A percentile compares a stretch with the other conserved stretches of the same genome.
phyloP scores from a whole-genome alignment of 2,888 invertebrate species.

The Hartigia nigra region DNA sequence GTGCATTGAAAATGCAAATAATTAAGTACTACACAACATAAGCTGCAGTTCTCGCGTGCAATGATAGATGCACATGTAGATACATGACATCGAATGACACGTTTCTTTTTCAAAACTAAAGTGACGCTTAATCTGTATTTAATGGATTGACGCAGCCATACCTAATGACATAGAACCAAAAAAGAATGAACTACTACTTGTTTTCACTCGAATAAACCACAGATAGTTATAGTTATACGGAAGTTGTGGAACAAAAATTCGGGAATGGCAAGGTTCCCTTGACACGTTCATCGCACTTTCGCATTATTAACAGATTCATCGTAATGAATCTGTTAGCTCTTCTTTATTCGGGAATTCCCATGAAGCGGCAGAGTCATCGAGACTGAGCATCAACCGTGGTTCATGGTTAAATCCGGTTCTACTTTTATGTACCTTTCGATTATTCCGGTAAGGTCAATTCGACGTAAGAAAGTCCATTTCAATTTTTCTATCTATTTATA shows the following conservation, averaged over 20 bases:
- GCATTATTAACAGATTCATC: not conserved
- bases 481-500: not conserved
- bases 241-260: not conserved
- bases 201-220: not conserved
- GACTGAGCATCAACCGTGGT: not conserved
- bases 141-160: not conserved
- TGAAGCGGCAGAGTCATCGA: not conserved
- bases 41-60: not conserved
- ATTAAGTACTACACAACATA: not conserved
- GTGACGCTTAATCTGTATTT: not conserved
- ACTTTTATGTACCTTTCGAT: not conserved
- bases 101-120: not conserved
- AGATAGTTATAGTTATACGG: not conserved
- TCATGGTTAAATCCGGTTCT: not conserved
- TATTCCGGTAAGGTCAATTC: not conserved
- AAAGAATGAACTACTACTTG: not conserved
- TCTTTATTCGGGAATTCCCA: not conserved
- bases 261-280: not conserved
- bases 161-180: not conserved
- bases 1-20: not conserved
- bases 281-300: not conserved
- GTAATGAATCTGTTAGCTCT: not conserved
- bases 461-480: not conserved
- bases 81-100: not conserved
- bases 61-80: not conserved